Base-by-base conservation (phyloP, 2,113 vertebrate species). In the Dipodomys merriami region DNA sequence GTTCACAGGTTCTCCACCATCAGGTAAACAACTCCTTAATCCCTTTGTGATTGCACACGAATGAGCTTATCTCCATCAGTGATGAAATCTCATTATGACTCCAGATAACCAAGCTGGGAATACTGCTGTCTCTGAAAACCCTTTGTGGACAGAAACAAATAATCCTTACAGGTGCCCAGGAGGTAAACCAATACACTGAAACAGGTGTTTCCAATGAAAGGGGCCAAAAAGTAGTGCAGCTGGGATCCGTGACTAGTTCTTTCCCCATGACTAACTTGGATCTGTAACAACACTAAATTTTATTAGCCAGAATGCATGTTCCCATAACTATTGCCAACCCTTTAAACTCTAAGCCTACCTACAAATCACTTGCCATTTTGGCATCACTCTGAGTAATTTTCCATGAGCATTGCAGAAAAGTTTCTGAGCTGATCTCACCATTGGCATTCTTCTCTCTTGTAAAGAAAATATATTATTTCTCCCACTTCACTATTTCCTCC, bases 1-100 rank as follows among this genome's bases (percentile, higher is more conserved):
- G 22, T 35, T 85, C 62, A 68, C 22, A 68, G 33, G 62, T 62
- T 85, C 44, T 20, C 79, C 6, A 2, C 49, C 29, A 44, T 23
- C 12, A n/a, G 27, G 79, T 83, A 92, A 95, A 86, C 81, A 90
- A 82, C 30, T 4, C 16, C 33, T 72, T 95, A 95, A 94, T 90
- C 76, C 90, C 80, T 33, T 83, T 92, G 80, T 94, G 76, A 23
- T 62, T 29, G n/a, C 89, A 92, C 39, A 71, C 1, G 1, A 35
- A 35, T 60, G 57, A 88, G 60, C 77, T 88, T 95, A 95, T 62
- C 53, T 57, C 44, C n/a, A 72, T 67, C 71, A 49, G 12, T 44
- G 27, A 67, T 49, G 83, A 89, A 94, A 86, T 53, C 22, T 39
- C 1, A n/a, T 7, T 80, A 86, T 49, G 4, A 30, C 76, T 33